Evolutionary conservation across 1,140 invertebrate species (phyloP), one percentile per base, ranked within the genome.

Genomic region (Triops cancriformis): DNA sequence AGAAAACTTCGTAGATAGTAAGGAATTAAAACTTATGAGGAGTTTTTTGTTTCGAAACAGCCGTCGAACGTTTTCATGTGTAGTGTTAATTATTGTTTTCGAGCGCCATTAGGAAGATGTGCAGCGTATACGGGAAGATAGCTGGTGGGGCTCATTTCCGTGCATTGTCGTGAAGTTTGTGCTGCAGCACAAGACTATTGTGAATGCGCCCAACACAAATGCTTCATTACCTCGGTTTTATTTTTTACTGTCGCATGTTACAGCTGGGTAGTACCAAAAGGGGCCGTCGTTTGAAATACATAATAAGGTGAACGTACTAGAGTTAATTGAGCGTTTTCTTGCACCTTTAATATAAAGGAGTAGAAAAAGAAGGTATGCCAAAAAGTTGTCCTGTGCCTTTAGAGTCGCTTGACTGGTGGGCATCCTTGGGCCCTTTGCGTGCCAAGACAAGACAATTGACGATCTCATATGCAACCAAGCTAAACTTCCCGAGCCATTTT

Each of bases 291-390:
- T 64, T 10, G 51, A n/a, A 23, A 64, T 64, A 64, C 14, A 64
- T 64, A 64, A 64, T 64, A 64, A 64, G 51, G 51, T 64, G 51
- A 64, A 64, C 18, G 51, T 14, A 64, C 51, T 23, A 64, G 51
- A 18, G 51, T 64, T 64, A 64, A 64, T 64, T 64, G 51, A 64
- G 18, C 51, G 51, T 64, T 64, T 64, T 64, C 51, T 64, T 64
- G 51, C 51, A 64, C 51, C 51, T 64, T 64, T 64, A 23, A 2
- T 64, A 64, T 64, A 64, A 23, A 64, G 51, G 31, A 37, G 31
- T 37, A 37, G 7, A 37, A 37, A 64, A 23, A 64, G 23, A 23
- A 64, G 23, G 23, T 23, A 64, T 23, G 51, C 51, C 23, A 64
- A n/a, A 45, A 14, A n/a, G 51, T 18, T 64, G 51, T 64, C 51